Percentiles rank a stretch among this genome's conserved stretches.
phyloP scores from a whole-genome alignment of 1,140 invertebrate species.

The Trichomalopsis sarcophagae region DNA sequence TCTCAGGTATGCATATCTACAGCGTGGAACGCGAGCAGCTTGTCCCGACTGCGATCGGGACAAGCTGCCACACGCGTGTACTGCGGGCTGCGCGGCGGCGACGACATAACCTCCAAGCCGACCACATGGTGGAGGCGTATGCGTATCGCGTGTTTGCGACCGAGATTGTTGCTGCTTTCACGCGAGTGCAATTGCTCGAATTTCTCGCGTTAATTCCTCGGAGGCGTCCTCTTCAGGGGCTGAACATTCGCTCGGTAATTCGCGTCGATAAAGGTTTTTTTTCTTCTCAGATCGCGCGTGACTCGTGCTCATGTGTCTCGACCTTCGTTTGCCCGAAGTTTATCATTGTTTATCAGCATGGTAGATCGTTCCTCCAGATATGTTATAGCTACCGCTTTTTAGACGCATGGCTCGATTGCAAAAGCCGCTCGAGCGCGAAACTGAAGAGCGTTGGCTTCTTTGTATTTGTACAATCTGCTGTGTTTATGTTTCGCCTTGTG shows the following conservation, averaged over 20 bases:
- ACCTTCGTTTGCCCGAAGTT: background rate
- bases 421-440: too few species aligned
- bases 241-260: background rate
- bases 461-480: background rate
- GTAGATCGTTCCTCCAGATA: background rate
- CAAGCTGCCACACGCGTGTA: background rate
- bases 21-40: background rate
- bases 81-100: background rate
- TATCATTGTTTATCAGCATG: constrained; percentile 3
- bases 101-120: constrained; percentile 18
- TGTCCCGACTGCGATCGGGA: background rate
- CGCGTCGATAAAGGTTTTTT: background rate
- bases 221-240: background rate
- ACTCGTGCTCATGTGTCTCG: background rate
- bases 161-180: background rate
- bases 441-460: background rate
- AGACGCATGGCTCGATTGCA: background rate
- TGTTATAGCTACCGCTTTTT: background rate
- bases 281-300: background rate
- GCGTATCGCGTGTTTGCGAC: background rate
- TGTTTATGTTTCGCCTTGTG: background rate
- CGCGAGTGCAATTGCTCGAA: background rate
- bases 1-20: too few species aligned
- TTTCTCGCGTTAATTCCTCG: background rate
- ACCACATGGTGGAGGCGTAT: constrained; percentile 28